These are phyloP conservation scores for Mesoclemmys tuberculata DNA, from an alignment of 2,113 vertebrate genomes.

Conservation along the genomic window DNA sequence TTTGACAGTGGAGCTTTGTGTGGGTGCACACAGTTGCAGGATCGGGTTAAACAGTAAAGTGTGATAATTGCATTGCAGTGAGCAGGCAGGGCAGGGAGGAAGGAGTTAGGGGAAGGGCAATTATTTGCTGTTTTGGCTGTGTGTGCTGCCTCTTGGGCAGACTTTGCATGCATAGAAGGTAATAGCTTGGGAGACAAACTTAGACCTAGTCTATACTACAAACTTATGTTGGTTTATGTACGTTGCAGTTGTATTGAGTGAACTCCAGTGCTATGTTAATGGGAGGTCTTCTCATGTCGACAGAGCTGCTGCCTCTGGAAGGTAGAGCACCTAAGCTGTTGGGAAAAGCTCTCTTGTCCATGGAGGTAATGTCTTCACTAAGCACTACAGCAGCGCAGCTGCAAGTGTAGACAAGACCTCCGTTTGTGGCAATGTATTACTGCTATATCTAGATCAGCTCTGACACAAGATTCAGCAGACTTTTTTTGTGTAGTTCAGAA, in stretches of 20 bases:
- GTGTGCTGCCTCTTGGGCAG: background rate
- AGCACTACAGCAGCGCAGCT: too few species aligned
- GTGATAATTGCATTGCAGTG: rapidly evolving
- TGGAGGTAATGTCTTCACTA: too few species aligned
- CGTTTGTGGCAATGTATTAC: rapidly evolving
- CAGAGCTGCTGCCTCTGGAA: too few species aligned
- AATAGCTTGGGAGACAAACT: background rate
- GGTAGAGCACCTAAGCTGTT: too few species aligned
- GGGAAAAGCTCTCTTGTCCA: too few species aligned
- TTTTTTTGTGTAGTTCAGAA: background rate
- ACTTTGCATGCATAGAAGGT: background rate
- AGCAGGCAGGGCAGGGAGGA: rapidly evolving
- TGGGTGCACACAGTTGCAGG: background rate
- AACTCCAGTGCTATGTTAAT: too few species aligned
- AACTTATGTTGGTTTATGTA: too few species aligned
- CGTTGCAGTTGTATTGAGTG: background rate
- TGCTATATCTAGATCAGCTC: background rate
- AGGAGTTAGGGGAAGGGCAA: background rate
- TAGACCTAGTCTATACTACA: background rate
- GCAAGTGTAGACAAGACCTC: too few species aligned
- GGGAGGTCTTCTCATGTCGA: too few species aligned
- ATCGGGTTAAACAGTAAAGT: background rate
- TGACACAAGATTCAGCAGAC: background rate
- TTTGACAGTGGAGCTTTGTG: background rate
- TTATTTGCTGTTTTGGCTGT: background rate